Base-by-base conservation (phyloP, 2,113 vertebrate species). In the Cavia porcellus region DNA sequence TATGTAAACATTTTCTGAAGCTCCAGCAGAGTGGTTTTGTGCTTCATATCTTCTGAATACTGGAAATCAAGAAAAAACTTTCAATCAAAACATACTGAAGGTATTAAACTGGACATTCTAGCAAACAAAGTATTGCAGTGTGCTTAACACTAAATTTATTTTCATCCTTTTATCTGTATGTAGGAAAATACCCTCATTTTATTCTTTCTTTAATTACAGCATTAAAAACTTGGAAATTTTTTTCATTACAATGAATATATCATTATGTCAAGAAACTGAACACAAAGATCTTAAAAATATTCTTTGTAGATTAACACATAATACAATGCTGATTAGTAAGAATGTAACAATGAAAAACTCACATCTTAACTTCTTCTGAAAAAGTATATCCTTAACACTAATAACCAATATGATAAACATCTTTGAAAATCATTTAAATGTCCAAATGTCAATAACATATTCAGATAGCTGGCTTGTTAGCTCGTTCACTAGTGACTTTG, bases 1-100 rank as follows among this genome's bases (percentile, higher is more conserved):
- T 99, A 99, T 0, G 99, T 99, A 98, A 99, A 99, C 99, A 99
- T 99, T 98, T 99, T 99, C 98, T 99, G 99, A 88, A 99, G 99
- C 96, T 99, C 99, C 97, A 99, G 98, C 10, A 99, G 98, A 5
- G 99, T 99, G 75, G 99, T 99, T 98, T 99, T 99, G 97, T 99
- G 99, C 98, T 99, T 99, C 98, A 99, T 99, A 83, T 99, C 99
- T 98, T 99, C 99, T 25, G 99, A 99, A 95, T 99, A 99, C 99
- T 99, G 96, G 15, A 90, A 93, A 97, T 93, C 90, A 95, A 98
- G 92, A 96, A 70, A 90, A 72, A 94, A 83, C 0, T 55, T 97
- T 92, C 59, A 13, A 75, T 93, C 95, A 96, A 64, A 95, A 92
- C 52, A 94, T 28, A 90, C 1, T 35, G 19, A 81, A 35, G 4